phyloP scores from a whole-genome alignment of 2,113 vertebrate genomes.

The Odobenus rosmarus region DNA sequence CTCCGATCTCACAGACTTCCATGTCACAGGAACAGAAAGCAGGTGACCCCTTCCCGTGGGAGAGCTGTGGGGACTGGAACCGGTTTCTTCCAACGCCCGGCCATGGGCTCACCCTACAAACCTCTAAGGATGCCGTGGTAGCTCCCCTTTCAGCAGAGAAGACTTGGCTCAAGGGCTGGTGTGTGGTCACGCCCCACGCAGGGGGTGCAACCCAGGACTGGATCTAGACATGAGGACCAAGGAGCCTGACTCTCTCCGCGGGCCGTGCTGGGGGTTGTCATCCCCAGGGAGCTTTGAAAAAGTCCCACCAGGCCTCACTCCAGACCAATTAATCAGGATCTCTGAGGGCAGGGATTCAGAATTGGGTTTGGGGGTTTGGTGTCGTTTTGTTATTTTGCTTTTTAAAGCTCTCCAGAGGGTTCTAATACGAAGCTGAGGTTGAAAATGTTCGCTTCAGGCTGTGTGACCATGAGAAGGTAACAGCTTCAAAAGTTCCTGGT shows the following conservation, averaged over 20 bases:
- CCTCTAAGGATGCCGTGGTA: background rate
- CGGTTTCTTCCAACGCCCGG: background rate
- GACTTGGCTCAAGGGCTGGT: background rate
- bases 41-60: background rate
- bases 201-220: background rate
- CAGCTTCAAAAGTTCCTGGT: background rate
- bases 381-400: background rate
- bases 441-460: background rate
- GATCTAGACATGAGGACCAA: background rate
- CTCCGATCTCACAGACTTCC: background rate
- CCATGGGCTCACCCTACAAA: rapidly evolving
- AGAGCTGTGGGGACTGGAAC: background rate
- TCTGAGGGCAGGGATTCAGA: background rate
- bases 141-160: background rate
- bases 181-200: background rate
- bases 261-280: background rate
- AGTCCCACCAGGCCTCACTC: background rate
- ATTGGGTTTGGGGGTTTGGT: background rate
- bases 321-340: background rate
- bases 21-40: background rate
- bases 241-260: background rate
- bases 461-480: background rate
- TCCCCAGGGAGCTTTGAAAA: background rate
- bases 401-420: background rate
- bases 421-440: background rate